Percentiles rank a stretch among this genome's conserved stretches.
Conservation (phyloP, 1,140 invertebrate species). For the Sinonovacula constricta region DNA sequence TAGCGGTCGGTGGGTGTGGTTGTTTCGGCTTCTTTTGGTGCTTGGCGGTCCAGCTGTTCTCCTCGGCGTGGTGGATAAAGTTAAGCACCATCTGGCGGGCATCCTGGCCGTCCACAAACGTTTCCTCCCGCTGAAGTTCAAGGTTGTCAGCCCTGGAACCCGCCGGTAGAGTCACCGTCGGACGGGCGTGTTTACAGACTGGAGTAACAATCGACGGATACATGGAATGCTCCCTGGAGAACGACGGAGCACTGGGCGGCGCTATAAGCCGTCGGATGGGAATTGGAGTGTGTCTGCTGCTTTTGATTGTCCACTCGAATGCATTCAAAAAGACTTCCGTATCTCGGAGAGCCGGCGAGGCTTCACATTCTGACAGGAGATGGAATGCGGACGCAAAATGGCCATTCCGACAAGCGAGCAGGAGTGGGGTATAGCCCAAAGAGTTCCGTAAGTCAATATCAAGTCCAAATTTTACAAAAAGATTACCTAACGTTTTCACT, state of each 20-base stretch:
- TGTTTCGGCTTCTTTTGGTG: conserved; percentile 37
- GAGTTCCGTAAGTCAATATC: conserved; percentile 72
- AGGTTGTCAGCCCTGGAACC: conserved; percentile 30
- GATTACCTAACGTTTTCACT: conserved; percentile 61
- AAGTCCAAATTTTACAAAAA: conserved; percentile 67
- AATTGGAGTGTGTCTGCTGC: conserved; percentile 46
- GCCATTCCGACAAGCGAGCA: conserved; percentile 72
- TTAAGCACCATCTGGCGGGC: conserved; percentile 66
- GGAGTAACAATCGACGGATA: conserved; percentile 58
- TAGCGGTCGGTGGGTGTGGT: conserved; percentile 63
- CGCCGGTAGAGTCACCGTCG: conserved; percentile 24
- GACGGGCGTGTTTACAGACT: conserved; percentile 53
- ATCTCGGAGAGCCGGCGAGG: conserved; percentile 69
- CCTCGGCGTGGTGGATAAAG: conserved; percentile 61
- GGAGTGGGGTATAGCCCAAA: conserved; percentile 73
- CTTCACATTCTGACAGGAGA: conserved; percentile 64
- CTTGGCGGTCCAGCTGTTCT: conserved; percentile 52
- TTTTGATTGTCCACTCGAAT: conserved; percentile 67
- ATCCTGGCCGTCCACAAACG: conserved; percentile 64
- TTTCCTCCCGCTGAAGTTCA: conserved; percentile 55
- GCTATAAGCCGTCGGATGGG: conserved; percentile 27
- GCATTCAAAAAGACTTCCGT: conserved; percentile 71
- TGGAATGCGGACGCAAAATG: conserved; percentile 71
- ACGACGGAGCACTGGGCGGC: conserved; percentile 54
- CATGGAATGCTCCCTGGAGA: conserved; percentile 69